Conservation (phyloP, 2,113 vertebrate species). For the Pavo muticus region DNA sequence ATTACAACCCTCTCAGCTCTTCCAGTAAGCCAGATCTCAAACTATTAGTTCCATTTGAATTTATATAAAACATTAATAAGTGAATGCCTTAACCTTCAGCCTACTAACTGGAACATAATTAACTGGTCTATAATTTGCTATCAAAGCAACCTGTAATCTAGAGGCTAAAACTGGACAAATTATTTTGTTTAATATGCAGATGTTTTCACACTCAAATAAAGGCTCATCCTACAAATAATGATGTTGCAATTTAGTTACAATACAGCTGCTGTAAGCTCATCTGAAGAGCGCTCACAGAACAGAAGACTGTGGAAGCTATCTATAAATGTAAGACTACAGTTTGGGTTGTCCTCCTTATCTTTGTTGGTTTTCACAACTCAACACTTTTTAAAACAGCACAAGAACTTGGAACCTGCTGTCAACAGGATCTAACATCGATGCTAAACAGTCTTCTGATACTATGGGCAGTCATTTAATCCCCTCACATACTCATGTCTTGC, state of each 20-base stretch:
- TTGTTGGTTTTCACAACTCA: neutral
- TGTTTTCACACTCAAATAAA: neutral
- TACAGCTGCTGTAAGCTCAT: accelerated
- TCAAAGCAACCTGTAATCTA: neutral
- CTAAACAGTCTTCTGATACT: neutral
- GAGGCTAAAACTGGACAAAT: neutral
- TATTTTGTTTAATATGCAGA: neutral
- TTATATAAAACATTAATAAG: neutral
- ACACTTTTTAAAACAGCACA: neutral
- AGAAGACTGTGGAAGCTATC: neutral
- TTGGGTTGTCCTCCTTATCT: neutral
- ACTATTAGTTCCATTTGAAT: neutral
- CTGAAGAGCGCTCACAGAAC: neutral
- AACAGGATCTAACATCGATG: neutral
- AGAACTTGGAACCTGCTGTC: neutral
- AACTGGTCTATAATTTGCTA: neutral
- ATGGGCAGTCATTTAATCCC: neutral
- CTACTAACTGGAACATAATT: neutral
- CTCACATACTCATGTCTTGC: too few relatives aligned
- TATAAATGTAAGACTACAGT: neutral
- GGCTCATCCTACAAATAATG: neutral
- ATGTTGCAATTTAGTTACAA: neutral
- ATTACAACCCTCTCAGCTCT: neutral
- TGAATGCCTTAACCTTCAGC: neutral
- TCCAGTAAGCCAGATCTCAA: neutral